Conservation (phyloP, 2,113 vertebrate species). For the Sphyrna mokarran region DNA sequence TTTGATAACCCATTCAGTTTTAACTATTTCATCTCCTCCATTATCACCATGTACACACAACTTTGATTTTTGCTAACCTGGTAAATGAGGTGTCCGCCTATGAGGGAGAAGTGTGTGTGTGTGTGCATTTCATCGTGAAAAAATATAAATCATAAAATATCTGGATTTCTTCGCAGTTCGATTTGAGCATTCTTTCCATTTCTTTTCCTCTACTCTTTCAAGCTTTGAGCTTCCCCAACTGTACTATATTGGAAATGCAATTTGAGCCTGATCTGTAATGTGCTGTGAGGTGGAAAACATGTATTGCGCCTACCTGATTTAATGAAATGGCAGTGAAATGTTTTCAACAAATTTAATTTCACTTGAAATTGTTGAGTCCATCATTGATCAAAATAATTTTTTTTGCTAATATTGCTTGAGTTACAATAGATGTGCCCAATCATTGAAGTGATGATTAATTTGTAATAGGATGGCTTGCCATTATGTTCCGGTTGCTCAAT, state of each 20-base stretch:
- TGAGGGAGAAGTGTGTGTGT: not conserved
- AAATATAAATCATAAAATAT: not conserved
- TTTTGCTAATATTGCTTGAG: not conserved
- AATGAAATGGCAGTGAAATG: not conserved
- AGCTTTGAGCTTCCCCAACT: not conserved
- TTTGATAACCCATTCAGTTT: no score
- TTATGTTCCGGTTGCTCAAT: conserved; percentile 10
- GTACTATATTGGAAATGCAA: not conserved
- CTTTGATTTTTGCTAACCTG: not conserved
- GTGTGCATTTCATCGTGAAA: not conserved
- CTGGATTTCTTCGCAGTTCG: not conserved
- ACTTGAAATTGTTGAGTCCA: not conserved
- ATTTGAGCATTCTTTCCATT: not conserved
- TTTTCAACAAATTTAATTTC: not conserved
- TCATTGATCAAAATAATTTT: not conserved
- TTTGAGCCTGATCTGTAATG: not conserved
- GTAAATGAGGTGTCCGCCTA: not conserved
- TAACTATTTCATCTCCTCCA: not conserved
- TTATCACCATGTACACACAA: not conserved
- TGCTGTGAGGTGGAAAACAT: not conserved
- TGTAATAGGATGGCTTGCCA: not conserved
- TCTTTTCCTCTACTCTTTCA: not conserved
- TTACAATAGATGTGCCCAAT: not conserved
- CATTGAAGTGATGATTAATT: not conserved
- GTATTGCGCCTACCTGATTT: not conserved